phyloP scores from a whole-genome alignment of 2,797 vertebrate genomes.

The Paguma larvata region DNA sequence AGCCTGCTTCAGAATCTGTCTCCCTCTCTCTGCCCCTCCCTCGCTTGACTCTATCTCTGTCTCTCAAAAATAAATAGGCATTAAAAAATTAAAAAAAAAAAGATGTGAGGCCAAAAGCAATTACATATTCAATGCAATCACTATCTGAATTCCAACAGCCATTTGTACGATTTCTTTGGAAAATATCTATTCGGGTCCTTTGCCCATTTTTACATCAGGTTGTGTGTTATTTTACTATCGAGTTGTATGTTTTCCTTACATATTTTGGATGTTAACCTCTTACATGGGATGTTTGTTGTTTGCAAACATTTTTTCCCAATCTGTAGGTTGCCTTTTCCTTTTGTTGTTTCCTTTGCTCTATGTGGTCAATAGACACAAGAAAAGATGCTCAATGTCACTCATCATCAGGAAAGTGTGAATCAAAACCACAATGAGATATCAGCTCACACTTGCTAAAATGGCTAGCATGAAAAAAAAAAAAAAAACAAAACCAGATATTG shows the following conservation, averaged over 20 bases:
- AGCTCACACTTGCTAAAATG: background rate
- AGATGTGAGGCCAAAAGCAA: background rate
- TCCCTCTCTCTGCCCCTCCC: no score
- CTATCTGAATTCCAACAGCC: background rate
- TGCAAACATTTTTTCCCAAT: background rate
- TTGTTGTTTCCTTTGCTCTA: background rate
- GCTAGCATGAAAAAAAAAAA: background rate
- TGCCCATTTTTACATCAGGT: background rate
- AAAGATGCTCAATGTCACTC: background rate
- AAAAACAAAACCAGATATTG: background rate
- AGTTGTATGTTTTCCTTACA: background rate
- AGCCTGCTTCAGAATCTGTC: no score
- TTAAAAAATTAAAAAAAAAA: no score
- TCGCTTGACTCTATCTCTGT: no score
- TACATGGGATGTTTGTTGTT: no score
- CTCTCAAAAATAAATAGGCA: no score
- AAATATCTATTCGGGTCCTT: background rate
- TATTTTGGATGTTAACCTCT: background rate
- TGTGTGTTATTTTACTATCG: background rate
- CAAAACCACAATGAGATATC: background rate
- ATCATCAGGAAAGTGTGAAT: background rate
- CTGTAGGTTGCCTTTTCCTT: background rate
- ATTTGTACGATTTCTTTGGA: background rate
- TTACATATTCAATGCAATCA: background rate
- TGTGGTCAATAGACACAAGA: background rate